Evolutionary conservation across 2,113 vertebrate genomes (phyloP).

Genomic region (Periophthalmus modestus): DNA sequence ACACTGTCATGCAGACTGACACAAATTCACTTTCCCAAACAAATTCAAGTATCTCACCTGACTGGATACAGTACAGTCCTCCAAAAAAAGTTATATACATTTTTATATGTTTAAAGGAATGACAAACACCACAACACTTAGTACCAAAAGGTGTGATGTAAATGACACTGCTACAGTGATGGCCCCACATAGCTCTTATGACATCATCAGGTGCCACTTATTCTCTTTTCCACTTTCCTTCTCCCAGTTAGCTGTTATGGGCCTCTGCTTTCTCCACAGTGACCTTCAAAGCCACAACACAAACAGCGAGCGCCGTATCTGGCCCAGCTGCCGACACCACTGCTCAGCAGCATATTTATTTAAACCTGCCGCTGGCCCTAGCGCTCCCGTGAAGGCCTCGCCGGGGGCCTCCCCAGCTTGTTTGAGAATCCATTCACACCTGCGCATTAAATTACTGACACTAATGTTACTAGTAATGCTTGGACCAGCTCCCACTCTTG

Average conservation of each 20-base stretch:
- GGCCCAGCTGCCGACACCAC: slow-evolving; percentile 68
- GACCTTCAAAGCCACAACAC: slow-evolving; percentile 66
- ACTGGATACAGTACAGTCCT: background rate
- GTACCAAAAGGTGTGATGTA: background rate
- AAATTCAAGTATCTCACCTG: background rate
- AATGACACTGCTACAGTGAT: background rate
- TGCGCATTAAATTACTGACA: slow-evolving; percentile 82
- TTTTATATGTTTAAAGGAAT: background rate
- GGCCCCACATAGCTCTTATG: slow-evolving; percentile 23
- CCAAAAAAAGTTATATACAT: background rate
- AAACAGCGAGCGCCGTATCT: slow-evolving; percentile 59
- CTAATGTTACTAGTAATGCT: slow-evolving; percentile 76
- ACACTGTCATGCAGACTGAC: slow-evolving; percentile 10
- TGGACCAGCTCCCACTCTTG: slow-evolving; percentile 66
- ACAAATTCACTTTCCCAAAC: background rate
- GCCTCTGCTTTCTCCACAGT: slow-evolving; percentile 43
- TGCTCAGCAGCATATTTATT: slow-evolving; percentile 74
- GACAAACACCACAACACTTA: background rate
- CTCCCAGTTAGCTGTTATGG: slow-evolving; percentile 47
- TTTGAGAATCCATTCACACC: slow-evolving; percentile 82
- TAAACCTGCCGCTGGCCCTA: slow-evolving; percentile 68
- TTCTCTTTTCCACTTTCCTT: slow-evolving; percentile 29
- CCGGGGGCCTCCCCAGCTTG: slow-evolving; percentile 70
- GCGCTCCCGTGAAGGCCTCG: slow-evolving; percentile 45
- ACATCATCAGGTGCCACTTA: slow-evolving; percentile 19